phyloP scores from a whole-genome alignment of 1,140 invertebrate species.

The Heliothis virescens region DNA sequence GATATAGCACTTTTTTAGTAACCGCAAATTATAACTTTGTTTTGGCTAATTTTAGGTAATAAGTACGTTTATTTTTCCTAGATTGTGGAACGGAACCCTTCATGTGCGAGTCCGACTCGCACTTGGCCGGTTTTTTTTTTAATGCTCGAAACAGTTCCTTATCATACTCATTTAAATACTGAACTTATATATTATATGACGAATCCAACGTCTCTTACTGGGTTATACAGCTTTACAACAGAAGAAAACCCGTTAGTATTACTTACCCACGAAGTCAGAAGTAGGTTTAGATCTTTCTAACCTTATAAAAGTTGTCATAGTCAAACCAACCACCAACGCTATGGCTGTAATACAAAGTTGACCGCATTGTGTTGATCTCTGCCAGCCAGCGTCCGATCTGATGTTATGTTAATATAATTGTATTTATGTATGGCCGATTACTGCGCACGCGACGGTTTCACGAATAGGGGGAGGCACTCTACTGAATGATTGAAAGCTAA shows the following conservation, averaged over 20 bases:
- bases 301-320: not conserved
- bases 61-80: no score
- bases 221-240: no score
- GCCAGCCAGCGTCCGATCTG: constrained; percentile 51
- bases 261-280: not conserved
- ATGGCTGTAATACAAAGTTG: constrained; percentile 28
- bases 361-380: constrained; percentile 53
- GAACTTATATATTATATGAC: no score
- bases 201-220: no score
- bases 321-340: constrained; percentile 9
- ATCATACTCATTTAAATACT: no score
- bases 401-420: constrained; percentile 62
- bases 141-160: no score
- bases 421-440: constrained; percentile 44
- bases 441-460: constrained; percentile 8
- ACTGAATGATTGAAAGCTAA: not conserved
- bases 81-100: no score
- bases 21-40: no score
- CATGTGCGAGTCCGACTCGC: no score
- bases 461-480: not conserved
- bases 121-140: no score
- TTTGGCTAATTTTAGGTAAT: no score
- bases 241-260: not conserved
- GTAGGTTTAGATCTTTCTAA: not conserved
- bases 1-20: no score